These are phyloP conservation scores for Phenganax stokvisi DNA, from an alignment of 92 coral and sea anemone genomes.

Conservation along the genomic window DNA sequence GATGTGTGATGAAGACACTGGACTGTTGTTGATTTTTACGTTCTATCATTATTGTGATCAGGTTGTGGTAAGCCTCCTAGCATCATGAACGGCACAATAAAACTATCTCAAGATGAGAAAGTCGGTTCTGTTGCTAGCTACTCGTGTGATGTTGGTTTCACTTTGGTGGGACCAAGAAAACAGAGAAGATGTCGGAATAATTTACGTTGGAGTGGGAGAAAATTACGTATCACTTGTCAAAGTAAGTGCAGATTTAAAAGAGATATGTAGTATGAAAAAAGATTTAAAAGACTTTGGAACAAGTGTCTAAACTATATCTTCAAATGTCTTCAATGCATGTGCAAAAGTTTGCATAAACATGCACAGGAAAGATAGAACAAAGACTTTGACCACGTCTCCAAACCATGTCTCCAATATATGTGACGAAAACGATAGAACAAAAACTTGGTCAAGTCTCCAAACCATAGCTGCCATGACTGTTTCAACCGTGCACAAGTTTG, in stretches of 20 bases:
- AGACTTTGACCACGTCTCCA: too few relatives aligned
- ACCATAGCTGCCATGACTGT: too few relatives aligned
- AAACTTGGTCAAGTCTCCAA: too few relatives aligned
- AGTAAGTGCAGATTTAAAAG: background rate
- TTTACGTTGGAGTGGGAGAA: constrained; percentile 53
- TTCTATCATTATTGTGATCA: background rate
- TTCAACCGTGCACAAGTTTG: background rate
- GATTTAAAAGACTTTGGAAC: too few relatives aligned
- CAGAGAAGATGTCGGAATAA: constrained; percentile 47
- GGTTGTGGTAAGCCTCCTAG: constrained; percentile 6
- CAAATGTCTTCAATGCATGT: too few relatives aligned
- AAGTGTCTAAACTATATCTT: too few relatives aligned
- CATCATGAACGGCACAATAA: background rate
- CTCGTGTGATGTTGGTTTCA: constrained; percentile 60
- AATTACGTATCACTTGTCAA: constrained; percentile 14
- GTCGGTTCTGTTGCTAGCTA: constrained; percentile 43
- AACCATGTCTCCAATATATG: too few relatives aligned
- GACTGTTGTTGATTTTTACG: background rate
- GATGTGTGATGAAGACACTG: too few relatives aligned
- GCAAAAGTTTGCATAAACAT: too few relatives aligned
- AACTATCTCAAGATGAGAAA: background rate
- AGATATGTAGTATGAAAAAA: too few relatives aligned
- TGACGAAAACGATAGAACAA: too few relatives aligned
- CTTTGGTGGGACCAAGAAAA: constrained; percentile 27
- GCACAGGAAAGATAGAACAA: too few relatives aligned